These are phyloP conservation scores for Stramonita haemastoma DNA, from an alignment of 2,888 invertebrate species.

Conservation along the genomic window DNA sequence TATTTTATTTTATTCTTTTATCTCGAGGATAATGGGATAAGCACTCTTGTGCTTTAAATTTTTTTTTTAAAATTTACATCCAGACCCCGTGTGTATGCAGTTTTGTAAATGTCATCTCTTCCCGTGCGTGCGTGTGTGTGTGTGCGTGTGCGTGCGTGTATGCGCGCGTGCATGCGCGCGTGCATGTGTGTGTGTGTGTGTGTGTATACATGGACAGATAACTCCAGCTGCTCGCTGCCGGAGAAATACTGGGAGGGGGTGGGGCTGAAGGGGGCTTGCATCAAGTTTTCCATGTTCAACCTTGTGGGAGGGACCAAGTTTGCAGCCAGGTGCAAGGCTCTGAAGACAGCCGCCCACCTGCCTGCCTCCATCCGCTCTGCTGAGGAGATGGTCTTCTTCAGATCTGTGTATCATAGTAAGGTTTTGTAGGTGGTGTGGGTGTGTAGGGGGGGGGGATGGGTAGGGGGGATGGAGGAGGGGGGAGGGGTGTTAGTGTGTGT, in stretches of 20 bases:
- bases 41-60: too few species aligned
- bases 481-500: too few species aligned
- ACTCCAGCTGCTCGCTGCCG: conserved; percentile 3
- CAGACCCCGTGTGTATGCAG: too few species aligned
- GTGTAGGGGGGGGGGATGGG: too few species aligned
- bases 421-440: neutral
- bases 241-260: conserved; percentile 2
- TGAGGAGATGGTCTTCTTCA: neutral
- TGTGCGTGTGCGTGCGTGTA: neutral
- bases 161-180: neutral
- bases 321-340: neutral
- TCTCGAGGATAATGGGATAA: too few species aligned
- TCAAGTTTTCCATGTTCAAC: neutral
- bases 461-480: too few species aligned
- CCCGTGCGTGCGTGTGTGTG: neutral
- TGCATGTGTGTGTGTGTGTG: too few species aligned
- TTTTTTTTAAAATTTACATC: too few species aligned
- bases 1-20: too few species aligned
- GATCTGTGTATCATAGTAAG: neutral
- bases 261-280: neutral
- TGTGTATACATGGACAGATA: neutral
- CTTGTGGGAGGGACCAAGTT: neutral
- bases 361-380: neutral
- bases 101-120: too few species aligned
- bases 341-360: neutral